phyloP scores from a whole-genome alignment of 1,140 invertebrate species.

The Diabrotica undecimpunctata region DNA sequence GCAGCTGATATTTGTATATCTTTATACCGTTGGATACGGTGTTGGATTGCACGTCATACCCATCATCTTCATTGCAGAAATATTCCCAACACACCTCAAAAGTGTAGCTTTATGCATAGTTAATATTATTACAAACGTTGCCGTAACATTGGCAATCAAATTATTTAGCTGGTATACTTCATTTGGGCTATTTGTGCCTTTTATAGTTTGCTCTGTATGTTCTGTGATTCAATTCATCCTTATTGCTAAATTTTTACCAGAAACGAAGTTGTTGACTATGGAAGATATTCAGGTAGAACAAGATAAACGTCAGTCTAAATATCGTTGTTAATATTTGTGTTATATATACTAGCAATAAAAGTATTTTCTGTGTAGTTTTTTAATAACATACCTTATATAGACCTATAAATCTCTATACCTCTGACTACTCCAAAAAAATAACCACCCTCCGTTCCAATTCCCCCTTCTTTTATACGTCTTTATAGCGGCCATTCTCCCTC shows the following conservation, averaged over 20 bases:
- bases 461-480: too few species aligned
- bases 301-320: too few species aligned
- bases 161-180: constrained; percentile 3
- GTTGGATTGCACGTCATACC: constrained; percentile 6
- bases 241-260: constrained; percentile 9
- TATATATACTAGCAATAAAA: too few species aligned
- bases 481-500: too few species aligned
- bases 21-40: neutral
- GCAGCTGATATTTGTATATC: neutral
- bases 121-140: neutral
- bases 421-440: too few species aligned
- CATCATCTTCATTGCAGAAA: constrained; percentile 3
- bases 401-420: too few species aligned
- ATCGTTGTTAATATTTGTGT: too few species aligned
- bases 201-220: neutral
- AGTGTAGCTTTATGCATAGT: neutral
- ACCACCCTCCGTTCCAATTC: too few species aligned
- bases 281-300: constrained; percentile 17
- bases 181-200: neutral
- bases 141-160: neutral
- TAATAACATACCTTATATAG: too few species aligned
- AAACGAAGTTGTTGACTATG: constrained; percentile 21
- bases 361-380: too few species aligned
- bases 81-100: constrained; percentile 19
- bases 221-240: neutral